A percentile compares a stretch with the other conserved stretches of the same genome.
Evolutionary conservation across 2,888 invertebrate species (phyloP).

Genomic region (Nipponacmea schrenckii): DNA sequence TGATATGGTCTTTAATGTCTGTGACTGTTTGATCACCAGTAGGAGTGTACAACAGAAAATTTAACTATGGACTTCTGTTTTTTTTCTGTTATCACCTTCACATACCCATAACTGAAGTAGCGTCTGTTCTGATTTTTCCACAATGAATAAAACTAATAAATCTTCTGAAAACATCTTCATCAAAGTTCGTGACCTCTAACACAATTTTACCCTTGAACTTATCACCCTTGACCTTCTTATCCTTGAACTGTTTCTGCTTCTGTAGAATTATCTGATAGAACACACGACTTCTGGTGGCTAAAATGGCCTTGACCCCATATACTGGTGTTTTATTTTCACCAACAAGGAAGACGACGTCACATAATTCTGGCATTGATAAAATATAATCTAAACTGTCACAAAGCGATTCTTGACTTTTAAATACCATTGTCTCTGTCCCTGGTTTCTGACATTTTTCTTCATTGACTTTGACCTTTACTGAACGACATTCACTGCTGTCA

Average conservation of each 20-base stretch:
- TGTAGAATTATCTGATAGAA: constrained; percentile 1
- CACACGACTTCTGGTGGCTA: constrained; percentile 3
- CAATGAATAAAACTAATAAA: constrained; percentile 7
- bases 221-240: constrained; percentile 1
- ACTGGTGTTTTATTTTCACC: not conserved
- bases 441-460: not conserved
- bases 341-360: not conserved
- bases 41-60: no score
- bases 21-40: no score
- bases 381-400: constrained; percentile 3
- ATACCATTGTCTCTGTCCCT: not conserved
- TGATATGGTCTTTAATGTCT: no score
- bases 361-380: constrained; percentile 2
- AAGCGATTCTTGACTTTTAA: not conserved
- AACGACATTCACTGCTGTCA: not conserved
- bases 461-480: not conserved
- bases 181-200: not conserved
- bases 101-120: not conserved
- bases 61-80: no score
- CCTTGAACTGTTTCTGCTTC: not conserved
- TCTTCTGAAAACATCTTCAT: not conserved
- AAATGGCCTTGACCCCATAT: constrained; percentile 1
- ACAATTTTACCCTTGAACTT: not conserved
- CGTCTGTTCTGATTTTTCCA: not conserved
- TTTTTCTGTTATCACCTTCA: no score